Evolutionary conservation across 1,140 invertebrate genomes (phyloP), one percentile per base, ranked within the genome.

Genomic region (Formica exsecta): DNA sequence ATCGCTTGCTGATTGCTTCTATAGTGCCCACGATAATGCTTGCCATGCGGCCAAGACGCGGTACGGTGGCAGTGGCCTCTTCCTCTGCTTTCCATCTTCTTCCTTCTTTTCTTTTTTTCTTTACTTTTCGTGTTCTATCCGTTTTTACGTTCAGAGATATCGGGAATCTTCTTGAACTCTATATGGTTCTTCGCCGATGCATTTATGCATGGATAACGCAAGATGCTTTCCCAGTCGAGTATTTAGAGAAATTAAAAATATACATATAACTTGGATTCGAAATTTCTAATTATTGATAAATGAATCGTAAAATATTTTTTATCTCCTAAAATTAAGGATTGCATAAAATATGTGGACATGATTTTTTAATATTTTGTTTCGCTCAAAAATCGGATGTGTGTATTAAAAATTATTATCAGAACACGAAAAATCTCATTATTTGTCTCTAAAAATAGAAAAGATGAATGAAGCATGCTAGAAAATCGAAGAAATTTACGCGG

Each of bases 391-490:
- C 25, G 9, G 7, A 59, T 16, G 32, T 3, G 32, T 32, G 2
- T 48, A 4, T 64, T 44, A 13, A 64, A 44, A 76, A 64, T 65
- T 13, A 66, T 32, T 22, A 32, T 48, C 5, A 25, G 9, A 16
- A 9, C 13, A 5, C 1, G 11, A 22, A 29, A 64, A 32, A 25
- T 38, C 32, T 38, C 32, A n/a, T 7, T 22, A 70, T 57, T 22
- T 3, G 9, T 9, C 19, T 44, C 2, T 8, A 25, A 32, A n/a
- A 22, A 9, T 2, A 32, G 32, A 11, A 38, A 7, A 13, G 5
- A 41, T n/a, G 8, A 80, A 68, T 91, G 87, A 89, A 90, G 81
- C 90, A 90, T 93, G 79, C 79, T 41, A 74, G 81, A 86, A 92
- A 93, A 92, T 91, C 87, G 77, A 87, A 83, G 74, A 59, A 74